A percentile compares a stretch with the other conserved stretches of the same genome.
These are phyloP conservation scores for Myopa tessellatipennis DNA, from an alignment of 2,888 invertebrate genomes.

Conservation along the genomic window DNA sequence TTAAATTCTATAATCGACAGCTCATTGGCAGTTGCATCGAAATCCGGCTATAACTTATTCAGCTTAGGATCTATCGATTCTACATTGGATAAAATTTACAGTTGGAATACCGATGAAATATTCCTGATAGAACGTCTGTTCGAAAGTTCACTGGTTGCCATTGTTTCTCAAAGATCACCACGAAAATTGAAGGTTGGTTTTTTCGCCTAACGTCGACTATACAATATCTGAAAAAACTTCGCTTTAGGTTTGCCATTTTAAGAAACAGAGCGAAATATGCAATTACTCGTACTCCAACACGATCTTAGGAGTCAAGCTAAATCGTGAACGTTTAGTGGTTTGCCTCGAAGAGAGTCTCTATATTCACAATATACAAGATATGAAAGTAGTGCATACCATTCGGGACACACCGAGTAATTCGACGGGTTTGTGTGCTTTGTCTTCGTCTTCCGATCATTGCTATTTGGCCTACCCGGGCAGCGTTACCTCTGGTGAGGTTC, in stretches of 20 bases:
- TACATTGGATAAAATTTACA: constrained; percentile 88
- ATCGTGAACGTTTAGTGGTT: constrained; percentile 93
- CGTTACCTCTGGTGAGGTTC: constrained; percentile 87
- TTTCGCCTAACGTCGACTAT: not conserved
- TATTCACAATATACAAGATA: constrained; percentile 98
- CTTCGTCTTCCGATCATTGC: constrained; percentile 89
- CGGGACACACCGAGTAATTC: constrained; percentile 97
- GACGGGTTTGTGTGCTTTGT: constrained; percentile 90
- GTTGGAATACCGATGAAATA: constrained; percentile 86
- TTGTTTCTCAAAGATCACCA: constrained; percentile 92
- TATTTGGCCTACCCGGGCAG: constrained; percentile 98
- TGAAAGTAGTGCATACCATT: constrained; percentile 98
- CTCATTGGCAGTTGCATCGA: constrained; percentile 92
- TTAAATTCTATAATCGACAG: constrained; percentile 66
- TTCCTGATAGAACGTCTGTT: constrained; percentile 95
- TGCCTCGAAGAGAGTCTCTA: constrained; percentile 97
- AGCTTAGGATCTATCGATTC: constrained; percentile 83
- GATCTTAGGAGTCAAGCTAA: constrained; percentile 94
- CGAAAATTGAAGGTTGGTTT: constrained; percentile 72
- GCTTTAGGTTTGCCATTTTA: constrained; percentile 91
- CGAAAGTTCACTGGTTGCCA: constrained; percentile 95
- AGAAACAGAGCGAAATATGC: constrained; percentile 97
- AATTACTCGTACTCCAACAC: constrained; percentile 96
- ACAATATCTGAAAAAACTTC: constrained; percentile 5
- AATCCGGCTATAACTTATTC: constrained; percentile 90